phyloP scores from a whole-genome alignment of 30 jellyfish, hydroid and myxozoan species.

The Chironex yamaguchii region DNA sequence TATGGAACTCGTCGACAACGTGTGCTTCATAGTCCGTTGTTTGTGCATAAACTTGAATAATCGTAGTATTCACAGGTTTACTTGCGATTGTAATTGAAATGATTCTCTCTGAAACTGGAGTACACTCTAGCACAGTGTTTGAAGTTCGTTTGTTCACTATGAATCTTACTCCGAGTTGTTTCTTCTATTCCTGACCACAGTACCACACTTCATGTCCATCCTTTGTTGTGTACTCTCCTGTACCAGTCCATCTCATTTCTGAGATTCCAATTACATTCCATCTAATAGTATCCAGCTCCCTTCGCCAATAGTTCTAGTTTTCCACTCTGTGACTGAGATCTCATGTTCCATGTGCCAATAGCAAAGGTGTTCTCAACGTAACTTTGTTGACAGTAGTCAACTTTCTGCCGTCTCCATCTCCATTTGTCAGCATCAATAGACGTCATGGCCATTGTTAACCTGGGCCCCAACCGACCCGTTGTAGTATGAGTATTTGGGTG shows the following conservation, averaged over 20 bases:
- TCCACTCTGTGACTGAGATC: constrained; percentile 40
- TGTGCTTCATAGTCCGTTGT: constrained; percentile 43
- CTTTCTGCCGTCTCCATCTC: constrained; percentile 38
- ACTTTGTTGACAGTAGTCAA: constrained; percentile 35
- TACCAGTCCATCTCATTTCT: constrained; percentile 62
- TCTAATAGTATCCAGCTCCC: constrained; percentile 12
- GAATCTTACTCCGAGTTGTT: constrained; percentile 60
- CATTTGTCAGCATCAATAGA: too few species aligned
- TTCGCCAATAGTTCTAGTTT: constrained; percentile 36
- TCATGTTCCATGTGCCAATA: constrained; percentile 44
- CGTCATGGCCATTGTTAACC: too few species aligned
- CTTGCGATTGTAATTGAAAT: constrained; percentile 35
- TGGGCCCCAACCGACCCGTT: too few species aligned
- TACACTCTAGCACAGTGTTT: constrained; percentile 32
- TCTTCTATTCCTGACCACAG: constrained; percentile 35
- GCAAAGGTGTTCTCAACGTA: constrained; percentile 1
- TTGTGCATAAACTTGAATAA: constrained; percentile 65
- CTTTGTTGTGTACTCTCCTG: constrained; percentile 33
- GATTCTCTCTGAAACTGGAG: constrained; percentile 63
- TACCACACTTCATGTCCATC: constrained; percentile 51
- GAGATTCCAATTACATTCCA: constrained; percentile 53
- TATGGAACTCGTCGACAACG: constrained; percentile 36
- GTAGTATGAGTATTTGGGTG: too few species aligned
- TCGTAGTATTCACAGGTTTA: constrained; percentile 39
- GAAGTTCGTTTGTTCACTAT: constrained; percentile 39